Evolutionary conservation across 2,888 invertebrate genomes (phyloP).

Genomic region (Craniophora ligustri): DNA sequence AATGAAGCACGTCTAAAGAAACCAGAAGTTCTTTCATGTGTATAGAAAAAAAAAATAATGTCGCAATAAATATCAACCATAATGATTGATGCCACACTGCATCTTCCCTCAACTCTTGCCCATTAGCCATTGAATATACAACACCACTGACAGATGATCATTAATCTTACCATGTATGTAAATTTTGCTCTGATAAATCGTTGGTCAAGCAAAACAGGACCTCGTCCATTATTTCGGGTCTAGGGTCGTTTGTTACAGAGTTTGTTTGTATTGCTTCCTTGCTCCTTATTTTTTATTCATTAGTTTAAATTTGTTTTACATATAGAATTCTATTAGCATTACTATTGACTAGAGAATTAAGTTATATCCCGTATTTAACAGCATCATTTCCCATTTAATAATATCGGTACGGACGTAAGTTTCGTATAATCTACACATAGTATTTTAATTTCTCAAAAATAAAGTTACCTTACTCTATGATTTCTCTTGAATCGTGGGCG

Average conservation of each 20-base stretch:
- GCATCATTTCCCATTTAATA: too few relatives aligned
- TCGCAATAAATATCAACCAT: slow-evolving; percentile 48
- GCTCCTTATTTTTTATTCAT: slow-evolving; percentile 39
- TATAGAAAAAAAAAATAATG: slow-evolving; percentile 45
- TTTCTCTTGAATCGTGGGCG: too few relatives aligned
- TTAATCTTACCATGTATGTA: slow-evolving; percentile 81
- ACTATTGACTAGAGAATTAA: too few relatives aligned
- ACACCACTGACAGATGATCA: slow-evolving; percentile 69
- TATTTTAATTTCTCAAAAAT: too few relatives aligned
- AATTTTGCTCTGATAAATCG: slow-evolving; percentile 80
- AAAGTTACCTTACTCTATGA: too few relatives aligned
- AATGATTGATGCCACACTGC: slow-evolving; percentile 54
- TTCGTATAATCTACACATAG: too few relatives aligned
- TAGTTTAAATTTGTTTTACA: slow-evolving; percentile 34
- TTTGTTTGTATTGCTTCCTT: slow-evolving; percentile 39
- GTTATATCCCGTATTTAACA: too few relatives aligned
- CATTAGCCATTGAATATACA: slow-evolving; percentile 61
- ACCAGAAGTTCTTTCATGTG: slow-evolving; percentile 15
- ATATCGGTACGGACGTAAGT: too few relatives aligned
- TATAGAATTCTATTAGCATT: slow-evolving; percentile 31
- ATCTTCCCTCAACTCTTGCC: slow-evolving; percentile 50
- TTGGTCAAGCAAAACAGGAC: slow-evolving; percentile 69
- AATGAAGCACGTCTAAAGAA: slow-evolving; percentile 23
- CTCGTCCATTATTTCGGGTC: slow-evolving; percentile 56
- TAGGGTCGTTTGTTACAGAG: slow-evolving; percentile 51